These are phyloP conservation scores for Argyresthia albistria DNA, from an alignment of 2,888 invertebrate species.

Conservation along the genomic window DNA sequence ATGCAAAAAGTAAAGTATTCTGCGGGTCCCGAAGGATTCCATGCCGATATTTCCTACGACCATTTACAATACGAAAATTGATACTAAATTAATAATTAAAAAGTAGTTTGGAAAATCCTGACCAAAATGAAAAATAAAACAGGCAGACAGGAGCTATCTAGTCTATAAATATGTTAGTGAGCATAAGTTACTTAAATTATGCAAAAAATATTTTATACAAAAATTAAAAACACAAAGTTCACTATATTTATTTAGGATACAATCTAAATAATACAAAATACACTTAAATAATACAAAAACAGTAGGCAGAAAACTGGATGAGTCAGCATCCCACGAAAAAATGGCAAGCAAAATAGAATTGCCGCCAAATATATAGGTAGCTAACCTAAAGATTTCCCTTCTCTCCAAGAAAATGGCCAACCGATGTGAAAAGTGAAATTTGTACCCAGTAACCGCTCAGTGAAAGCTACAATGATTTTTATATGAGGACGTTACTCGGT, in stretches of 20 bases:
- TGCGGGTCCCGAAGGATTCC: conserved; percentile 83
- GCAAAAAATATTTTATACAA: too few species aligned
- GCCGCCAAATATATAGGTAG: conserved; percentile 16
- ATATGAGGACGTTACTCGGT: neutral
- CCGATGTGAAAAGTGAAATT: neutral
- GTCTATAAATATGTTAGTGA: too few species aligned
- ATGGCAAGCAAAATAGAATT: conserved; percentile 7
- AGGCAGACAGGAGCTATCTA: too few species aligned
- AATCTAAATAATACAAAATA: neutral
- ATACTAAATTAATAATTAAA: neutral
- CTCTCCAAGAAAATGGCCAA: conserved; percentile 12
- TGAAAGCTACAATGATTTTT: neutral
- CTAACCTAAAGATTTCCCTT: conserved; percentile 14
- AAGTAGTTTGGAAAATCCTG: too few species aligned
- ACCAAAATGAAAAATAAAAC: too few species aligned
- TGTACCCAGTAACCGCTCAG: neutral
- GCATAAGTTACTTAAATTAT: too few species aligned
- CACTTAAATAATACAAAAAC: neutral
- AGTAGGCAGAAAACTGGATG: conserved; percentile 7
- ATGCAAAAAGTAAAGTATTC: conserved; percentile 84
- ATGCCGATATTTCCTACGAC: conserved; percentile 82
- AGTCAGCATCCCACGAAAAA: conserved; percentile 8
- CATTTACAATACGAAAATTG: conserved; percentile 15
- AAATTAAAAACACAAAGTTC: neutral
- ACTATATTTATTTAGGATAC: neutral